These are phyloP conservation scores for Diorhabda sublineata DNA, from an alignment of 1,140 invertebrate species.

Conservation along the genomic window DNA sequence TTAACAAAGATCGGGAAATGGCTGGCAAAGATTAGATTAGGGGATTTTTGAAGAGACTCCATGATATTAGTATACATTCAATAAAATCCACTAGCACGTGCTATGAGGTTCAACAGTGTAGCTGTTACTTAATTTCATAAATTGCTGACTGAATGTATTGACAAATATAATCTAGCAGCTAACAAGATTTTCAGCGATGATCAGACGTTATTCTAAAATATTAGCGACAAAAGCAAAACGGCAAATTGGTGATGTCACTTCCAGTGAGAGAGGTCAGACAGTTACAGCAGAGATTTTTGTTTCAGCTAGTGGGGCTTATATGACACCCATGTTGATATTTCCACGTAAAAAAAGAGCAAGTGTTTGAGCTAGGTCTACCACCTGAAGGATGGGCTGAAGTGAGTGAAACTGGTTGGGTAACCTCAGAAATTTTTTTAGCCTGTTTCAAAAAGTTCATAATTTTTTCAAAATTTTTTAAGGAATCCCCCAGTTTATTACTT, in stretches of 20 bases:
- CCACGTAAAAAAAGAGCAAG: neutral
- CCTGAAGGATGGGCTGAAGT: slow-evolving; percentile 3
- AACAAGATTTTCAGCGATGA: neutral
- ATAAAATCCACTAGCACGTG: too few relatives aligned
- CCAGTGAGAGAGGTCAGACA: slow-evolving; percentile 4
- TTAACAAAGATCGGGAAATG: too few relatives aligned
- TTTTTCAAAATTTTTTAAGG: neutral
- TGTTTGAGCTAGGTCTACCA: neutral
- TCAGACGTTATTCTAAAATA: neutral
- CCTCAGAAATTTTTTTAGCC: neutral
- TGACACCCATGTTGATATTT: neutral
- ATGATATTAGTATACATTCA: too few relatives aligned
- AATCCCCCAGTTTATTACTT: neutral
- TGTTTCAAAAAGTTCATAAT: neutral
- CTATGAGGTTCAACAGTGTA: too few relatives aligned
- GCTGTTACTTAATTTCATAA: too few relatives aligned
- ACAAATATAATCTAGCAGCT: too few relatives aligned
- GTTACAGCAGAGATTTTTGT: neutral
- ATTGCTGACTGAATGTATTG: too few relatives aligned
- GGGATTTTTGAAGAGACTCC: too few relatives aligned
- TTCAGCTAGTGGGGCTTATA: neutral
- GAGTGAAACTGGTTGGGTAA: neutral
- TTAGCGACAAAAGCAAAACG: neutral
- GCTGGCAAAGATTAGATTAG: too few relatives aligned
- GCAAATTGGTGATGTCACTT: neutral